Evolutionary conservation across 1,140 invertebrate genomes (phyloP).

Genomic region (Chrysopa pallens): DNA sequence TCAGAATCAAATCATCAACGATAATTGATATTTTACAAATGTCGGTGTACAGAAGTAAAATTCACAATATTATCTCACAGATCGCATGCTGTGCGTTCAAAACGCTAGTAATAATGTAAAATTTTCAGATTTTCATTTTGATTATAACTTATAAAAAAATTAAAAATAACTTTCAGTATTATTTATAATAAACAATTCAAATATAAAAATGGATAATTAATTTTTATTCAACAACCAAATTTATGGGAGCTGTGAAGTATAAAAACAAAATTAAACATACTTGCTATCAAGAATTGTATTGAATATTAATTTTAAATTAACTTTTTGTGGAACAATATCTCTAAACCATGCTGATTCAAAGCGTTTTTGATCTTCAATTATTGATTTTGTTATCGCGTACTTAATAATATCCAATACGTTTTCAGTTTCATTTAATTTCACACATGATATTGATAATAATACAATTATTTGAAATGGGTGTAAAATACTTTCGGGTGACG

Average conservation of each 20-base stretch:
- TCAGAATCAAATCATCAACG: no score
- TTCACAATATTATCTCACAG: no score
- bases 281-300: slow-evolving; percentile 27
- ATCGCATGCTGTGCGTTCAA: no score
- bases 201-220: no score
- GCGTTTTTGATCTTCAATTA: slow-evolving; percentile 26
- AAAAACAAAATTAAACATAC: slow-evolving; percentile 16
- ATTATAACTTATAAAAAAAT: no score
- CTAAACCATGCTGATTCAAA: slow-evolving; percentile 31
- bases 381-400: slow-evolving; percentile 20
- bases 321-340: slow-evolving; percentile 18
- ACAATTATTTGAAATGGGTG: slow-evolving; percentile 33
- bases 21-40: no score
- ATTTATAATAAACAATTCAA: no score
- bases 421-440: slow-evolving; percentile 23
- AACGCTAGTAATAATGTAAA: no score
- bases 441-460: slow-evolving; percentile 25
- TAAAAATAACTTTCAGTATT: no score
- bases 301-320: slow-evolving; percentile 24
- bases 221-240: no score
- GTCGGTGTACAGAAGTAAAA: no score
- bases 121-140: no score
- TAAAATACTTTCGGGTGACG: slow-evolving; percentile 29
- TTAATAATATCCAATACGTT: slow-evolving; percentile 29
- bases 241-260: slow-evolving; percentile 5